Evolutionary conservation across 2,888 invertebrate species (phyloP).

Genomic region (Danaus chrysippus): DNA sequence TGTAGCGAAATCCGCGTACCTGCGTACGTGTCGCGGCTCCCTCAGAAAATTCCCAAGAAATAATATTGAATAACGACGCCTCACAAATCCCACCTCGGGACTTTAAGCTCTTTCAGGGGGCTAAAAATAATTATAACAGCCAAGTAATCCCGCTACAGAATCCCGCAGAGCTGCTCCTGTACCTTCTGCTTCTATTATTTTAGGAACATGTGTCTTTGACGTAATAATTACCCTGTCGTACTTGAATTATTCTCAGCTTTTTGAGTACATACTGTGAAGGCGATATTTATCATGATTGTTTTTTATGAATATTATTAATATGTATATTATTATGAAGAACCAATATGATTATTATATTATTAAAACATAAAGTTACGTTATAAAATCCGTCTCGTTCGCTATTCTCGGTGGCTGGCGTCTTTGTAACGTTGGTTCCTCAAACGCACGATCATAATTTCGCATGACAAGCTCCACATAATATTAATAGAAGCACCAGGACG

Average conservation of each 20-base stretch:
- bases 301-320: not conserved
- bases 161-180: conserved; percentile 34
- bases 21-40: conserved; percentile 47
- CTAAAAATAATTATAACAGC: conserved; percentile 60
- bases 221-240: conserved; percentile 19
- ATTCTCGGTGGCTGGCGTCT: conserved; percentile 4
- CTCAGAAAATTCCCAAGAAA: conserved; percentile 46
- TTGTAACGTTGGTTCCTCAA: conserved; percentile 22
- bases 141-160: conserved; percentile 45
- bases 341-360: too few relatives aligned
- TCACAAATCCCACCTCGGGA: conserved; percentile 68
- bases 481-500: conserved; percentile 42
- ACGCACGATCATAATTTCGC: conserved; percentile 38
- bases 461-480: conserved; percentile 40
- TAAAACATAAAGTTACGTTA: too few relatives aligned
- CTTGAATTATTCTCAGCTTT: not conserved
- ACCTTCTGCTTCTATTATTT: conserved; percentile 42
- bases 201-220: conserved; percentile 35
- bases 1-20: conserved; percentile 37
- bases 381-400: not conserved
- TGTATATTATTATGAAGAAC: too few relatives aligned
- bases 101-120: conserved; percentile 69
- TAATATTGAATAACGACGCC: conserved; percentile 74
- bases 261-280: not conserved
- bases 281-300: not conserved